These are phyloP conservation scores for Mizuhopecten yessoensis DNA, from an alignment of 1,140 invertebrate species.

Conservation along the genomic window DNA sequence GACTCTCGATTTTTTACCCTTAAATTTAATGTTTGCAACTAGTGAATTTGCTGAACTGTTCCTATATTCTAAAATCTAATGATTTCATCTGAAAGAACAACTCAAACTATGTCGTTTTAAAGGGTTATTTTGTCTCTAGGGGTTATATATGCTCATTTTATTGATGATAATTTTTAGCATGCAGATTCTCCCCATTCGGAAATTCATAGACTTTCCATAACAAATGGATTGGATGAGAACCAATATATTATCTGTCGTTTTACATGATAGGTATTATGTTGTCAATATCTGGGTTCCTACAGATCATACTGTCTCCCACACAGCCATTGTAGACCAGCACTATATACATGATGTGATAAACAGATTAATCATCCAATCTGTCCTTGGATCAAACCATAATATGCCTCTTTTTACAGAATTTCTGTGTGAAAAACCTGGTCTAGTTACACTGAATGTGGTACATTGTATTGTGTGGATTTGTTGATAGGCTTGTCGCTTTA, in stretches of 20 bases:
- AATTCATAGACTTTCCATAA: too few species aligned
- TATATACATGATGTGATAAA: conserved; percentile 20
- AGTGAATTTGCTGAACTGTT: too few species aligned
- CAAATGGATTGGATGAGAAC: neutral
- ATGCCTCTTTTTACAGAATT: neutral
- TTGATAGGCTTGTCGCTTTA: neutral
- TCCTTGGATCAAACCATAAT: conserved; percentile 3
- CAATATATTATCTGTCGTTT: neutral
- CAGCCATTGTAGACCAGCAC: neutral
- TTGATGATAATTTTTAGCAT: too few species aligned
- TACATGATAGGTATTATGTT: neutral
- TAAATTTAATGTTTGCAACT: too few species aligned
- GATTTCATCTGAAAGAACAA: too few species aligned
- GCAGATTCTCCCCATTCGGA: too few species aligned
- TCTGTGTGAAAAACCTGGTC: conserved; percentile 33
- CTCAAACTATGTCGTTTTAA: too few species aligned
- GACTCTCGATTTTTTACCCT: too few species aligned
- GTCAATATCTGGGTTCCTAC: neutral
- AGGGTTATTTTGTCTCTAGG: too few species aligned
- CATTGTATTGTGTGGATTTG: neutral
- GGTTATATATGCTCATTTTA: too few species aligned
- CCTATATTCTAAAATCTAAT: too few species aligned
- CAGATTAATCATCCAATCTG: neutral
- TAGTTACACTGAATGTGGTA: conserved; percentile 7
- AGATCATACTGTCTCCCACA: neutral